Evolutionary conservation across 1,140 invertebrate genomes (phyloP).

Genomic region (Dendroctonus ponderosae): DNA sequence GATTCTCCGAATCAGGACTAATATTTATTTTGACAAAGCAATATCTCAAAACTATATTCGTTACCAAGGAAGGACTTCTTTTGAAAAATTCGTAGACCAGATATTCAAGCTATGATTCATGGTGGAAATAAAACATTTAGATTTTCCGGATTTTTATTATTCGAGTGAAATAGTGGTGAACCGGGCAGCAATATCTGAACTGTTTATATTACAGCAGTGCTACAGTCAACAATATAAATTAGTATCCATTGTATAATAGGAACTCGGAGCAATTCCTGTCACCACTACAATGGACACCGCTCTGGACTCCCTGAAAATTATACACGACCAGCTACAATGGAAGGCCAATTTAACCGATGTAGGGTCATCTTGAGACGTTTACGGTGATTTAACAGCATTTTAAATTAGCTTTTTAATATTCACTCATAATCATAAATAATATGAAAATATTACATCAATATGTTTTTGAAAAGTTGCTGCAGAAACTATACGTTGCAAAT

Average conservation of each 20-base stretch:
- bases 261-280: slow-evolving; percentile 42
- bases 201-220: slow-evolving; percentile 36
- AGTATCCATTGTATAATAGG: slow-evolving; percentile 43
- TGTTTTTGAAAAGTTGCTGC: too few relatives aligned
- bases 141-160: slow-evolving; percentile 41
- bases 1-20: too few relatives aligned
- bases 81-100: slow-evolving; percentile 12
- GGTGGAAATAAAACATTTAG: slow-evolving; percentile 38
- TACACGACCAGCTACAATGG: slow-evolving; percentile 39
- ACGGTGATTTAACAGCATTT: slow-evolving; percentile 10
- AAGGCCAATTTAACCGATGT: slow-evolving; percentile 37
- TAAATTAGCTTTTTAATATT: too few relatives aligned
- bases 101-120: slow-evolving; percentile 31
- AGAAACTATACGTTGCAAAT: too few relatives aligned
- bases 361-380: slow-evolving; percentile 30
- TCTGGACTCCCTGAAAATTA: slow-evolving; percentile 38
- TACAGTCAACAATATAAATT: slow-evolving; percentile 43
- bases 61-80: slow-evolving; percentile 19
- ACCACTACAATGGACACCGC: slow-evolving; percentile 37
- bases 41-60: slow-evolving; percentile 7
- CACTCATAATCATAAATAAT: too few relatives aligned
- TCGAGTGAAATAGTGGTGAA: slow-evolving; percentile 35
- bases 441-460: too few relatives aligned
- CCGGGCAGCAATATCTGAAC: slow-evolving; percentile 37
- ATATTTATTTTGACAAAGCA: not conserved